Base-by-base conservation (phyloP, 1,140 invertebrate species). In the Diploscapter pachys region DNA sequence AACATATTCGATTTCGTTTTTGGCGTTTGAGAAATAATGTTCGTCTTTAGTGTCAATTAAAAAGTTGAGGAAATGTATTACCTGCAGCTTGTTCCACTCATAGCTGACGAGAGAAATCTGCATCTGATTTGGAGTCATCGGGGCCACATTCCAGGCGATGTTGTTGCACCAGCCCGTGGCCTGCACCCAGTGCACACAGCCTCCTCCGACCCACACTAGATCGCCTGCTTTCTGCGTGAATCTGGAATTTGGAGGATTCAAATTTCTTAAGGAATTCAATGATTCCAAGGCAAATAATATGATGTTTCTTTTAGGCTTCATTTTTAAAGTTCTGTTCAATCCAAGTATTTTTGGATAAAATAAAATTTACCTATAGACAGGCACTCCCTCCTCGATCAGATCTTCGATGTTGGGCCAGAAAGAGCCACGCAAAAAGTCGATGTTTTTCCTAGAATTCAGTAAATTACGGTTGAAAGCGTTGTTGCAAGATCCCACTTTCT, bases 61-160 rank as follows among this genome's bases (percentile, higher is more conserved):
- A 31, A 31, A 31, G 1, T 31, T 1, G 31, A 31, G 31, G 31
- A 31, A 31, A 31, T 0, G 31, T 31, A 31, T 31, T 31, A 31
- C 31, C 31, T 31, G 31, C 31, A 78, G 56, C 87, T 98, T 98
- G 87, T 99, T 99, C 94, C 94, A 99, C 86, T 99, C 96, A 85
- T 99, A 99, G n/a, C 96, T 90, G 84, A 97, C 94, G 55, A 98
- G 90, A 49, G 94, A 95, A 71, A 98, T 89, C 79, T 92, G 90
- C 88, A 96, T 97, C 87, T 98, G 96, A n/a, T 93, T 89, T 49
- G 92, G 91, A 8, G 94, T 98, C 69, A 99, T 88, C 71, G 97
- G 96, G 4, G 95, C 97, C 6, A 99, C 96, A 88, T 99, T 99
- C 96, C 96, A 99, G 0, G 96, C 96, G 79, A 99, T 97, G 87